Percentiles rank a stretch among this genome's conserved stretches.
Evolutionary conservation across 1,140 invertebrate species (phyloP).

Genomic region (Drosophila melanica): DNA sequence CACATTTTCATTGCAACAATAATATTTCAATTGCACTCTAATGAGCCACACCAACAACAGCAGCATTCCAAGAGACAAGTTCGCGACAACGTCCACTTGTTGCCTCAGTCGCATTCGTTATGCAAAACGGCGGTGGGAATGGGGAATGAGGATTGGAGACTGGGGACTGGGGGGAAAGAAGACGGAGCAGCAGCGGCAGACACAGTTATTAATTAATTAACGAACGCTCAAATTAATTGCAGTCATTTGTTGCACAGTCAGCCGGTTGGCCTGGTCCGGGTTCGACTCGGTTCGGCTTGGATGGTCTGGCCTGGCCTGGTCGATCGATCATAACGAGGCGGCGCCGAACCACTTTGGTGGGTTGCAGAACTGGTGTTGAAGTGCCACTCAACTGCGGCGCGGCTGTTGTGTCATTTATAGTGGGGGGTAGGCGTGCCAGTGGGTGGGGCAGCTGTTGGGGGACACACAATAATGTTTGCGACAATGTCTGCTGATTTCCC

Average conservation of each 20-base stretch:
- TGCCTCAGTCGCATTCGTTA: conserved; percentile 21
- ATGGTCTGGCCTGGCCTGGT: conserved; percentile 14
- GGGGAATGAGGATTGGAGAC: no score
- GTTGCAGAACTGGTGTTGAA: conserved; percentile 16
- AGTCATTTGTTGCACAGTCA: conserved; percentile 72
- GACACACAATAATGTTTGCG: background rate
- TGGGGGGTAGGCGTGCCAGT: background rate
- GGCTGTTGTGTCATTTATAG: conserved; percentile 17
- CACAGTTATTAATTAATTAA: conserved; percentile 75
- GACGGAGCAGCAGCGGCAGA: conserved; percentile 8
- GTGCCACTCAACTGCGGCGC: conserved; percentile 30
- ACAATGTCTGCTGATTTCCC: conserved; percentile 68
- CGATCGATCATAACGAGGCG: conserved; percentile 61
- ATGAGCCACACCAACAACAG: conserved; percentile 20
- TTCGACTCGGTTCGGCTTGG: background rate
- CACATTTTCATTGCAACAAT: conserved; percentile 48
- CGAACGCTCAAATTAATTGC: conserved; percentile 74
- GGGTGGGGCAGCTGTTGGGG: background rate
- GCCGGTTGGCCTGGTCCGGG: conserved; percentile 28
- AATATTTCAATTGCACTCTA: conserved; percentile 52
- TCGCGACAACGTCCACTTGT: conserved; percentile 34
- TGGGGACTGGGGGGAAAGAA: background rate
- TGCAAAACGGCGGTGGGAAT: conserved; percentile 31
- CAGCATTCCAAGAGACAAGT: conserved; percentile 24
- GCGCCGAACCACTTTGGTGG: conserved; percentile 20